Evolutionary conservation across 2,113 vertebrate species (phyloP).

Genomic region (Phaetusa simplex): DNA sequence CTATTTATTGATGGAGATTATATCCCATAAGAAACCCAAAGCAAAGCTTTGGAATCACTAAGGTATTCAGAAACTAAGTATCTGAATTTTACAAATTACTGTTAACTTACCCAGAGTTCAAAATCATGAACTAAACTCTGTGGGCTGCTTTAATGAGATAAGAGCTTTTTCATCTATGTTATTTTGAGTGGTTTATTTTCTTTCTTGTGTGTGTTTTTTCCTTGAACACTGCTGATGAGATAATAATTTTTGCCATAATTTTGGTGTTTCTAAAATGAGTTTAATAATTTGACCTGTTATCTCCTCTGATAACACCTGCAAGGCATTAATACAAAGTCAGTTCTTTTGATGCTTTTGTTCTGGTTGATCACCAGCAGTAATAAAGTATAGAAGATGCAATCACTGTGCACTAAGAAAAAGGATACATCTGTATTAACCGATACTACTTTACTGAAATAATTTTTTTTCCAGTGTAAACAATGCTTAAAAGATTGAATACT

Average conservation of each 20-base stretch:
- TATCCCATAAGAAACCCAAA: background rate
- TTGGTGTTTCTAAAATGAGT: background rate
- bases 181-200: background rate
- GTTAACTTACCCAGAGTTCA: background rate
- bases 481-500: background rate
- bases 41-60: background rate
- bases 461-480: background rate
- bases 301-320: background rate
- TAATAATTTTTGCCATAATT: background rate
- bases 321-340: background rate
- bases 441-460: background rate
- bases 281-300: background rate
- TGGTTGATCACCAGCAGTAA: background rate
- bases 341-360: background rate
- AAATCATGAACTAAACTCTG: background rate
- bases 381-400: background rate
- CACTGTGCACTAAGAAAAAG: background rate
- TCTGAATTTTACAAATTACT: background rate
- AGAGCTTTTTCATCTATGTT: background rate
- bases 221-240: background rate
- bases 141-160: background rate
- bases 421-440: background rate
- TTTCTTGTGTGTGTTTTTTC: background rate
- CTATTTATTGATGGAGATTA: background rate
- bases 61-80: background rate